phyloP scores from a whole-genome alignment of 2,888 invertebrate species.

The Bembecia ichneumoniformis region DNA sequence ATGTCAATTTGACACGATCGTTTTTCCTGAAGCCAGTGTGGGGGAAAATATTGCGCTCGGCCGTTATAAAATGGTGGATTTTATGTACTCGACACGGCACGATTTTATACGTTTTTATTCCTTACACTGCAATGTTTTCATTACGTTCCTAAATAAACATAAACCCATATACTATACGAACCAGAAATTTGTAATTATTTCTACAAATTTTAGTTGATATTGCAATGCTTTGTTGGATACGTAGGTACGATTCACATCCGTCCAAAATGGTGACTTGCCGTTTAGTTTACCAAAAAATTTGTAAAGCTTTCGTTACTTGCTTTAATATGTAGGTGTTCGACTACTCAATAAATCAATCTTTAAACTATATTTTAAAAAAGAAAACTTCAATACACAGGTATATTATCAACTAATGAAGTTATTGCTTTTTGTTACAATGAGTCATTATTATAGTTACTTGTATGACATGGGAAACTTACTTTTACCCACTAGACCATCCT shows the following conservation, averaged over 20 bases:
- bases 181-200: constrained; percentile 15
- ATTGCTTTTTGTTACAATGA: too few relatives aligned
- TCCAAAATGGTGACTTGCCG: constrained; percentile 78
- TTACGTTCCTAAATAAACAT: constrained; percentile 31
- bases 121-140: constrained; percentile 22
- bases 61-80: constrained; percentile 73
- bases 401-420: too few relatives aligned
- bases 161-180: constrained; percentile 9
- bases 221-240: constrained; percentile 56
- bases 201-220: constrained; percentile 23
- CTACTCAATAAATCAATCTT: too few relatives aligned
- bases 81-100: constrained; percentile 42
- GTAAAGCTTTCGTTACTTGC: not conserved
- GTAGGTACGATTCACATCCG: constrained; percentile 67
- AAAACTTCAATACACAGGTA: too few relatives aligned
- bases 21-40: constrained; percentile 70
- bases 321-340: too few relatives aligned
- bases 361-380: too few relatives aligned
- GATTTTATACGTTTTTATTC: constrained; percentile 44
- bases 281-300: constrained; percentile 26
- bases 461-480: too few relatives aligned
- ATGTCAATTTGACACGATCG: constrained; percentile 76
- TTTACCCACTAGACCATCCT: too few relatives aligned
- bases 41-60: constrained; percentile 66
- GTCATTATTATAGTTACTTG: too few relatives aligned